phyloP scores from a whole-genome alignment of 2,888 invertebrate species.

The Heliconius hortense region DNA sequence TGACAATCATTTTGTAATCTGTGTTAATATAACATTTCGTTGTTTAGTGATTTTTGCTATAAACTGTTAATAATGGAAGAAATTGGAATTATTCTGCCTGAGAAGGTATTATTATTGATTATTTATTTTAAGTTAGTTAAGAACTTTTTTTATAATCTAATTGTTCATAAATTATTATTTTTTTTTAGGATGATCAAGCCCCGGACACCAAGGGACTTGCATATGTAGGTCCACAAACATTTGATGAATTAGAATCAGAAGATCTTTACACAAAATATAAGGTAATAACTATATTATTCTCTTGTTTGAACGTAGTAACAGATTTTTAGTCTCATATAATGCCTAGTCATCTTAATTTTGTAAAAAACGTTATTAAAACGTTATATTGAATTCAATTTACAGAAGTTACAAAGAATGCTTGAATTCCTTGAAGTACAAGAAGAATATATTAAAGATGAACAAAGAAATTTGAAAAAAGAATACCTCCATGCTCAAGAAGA shows the following conservation, averaged over 20 bases:
- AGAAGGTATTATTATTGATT: constrained; percentile 84
- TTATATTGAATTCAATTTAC: constrained; percentile 37
- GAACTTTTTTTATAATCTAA: neutral
- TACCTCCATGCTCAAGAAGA: constrained; percentile 99
- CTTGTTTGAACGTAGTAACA: neutral
- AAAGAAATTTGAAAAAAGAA: constrained; percentile 98
- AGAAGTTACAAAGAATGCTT: constrained; percentile 97
- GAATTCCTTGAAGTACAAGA: constrained; percentile 99
- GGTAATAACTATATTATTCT: constrained; percentile 72
- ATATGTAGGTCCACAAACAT: constrained; percentile 85
- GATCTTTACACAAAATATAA: constrained; percentile 98
- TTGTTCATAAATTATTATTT: neutral
- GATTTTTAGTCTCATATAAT: neutral
- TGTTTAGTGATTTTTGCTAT: constrained; percentile 23
- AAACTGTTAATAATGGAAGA: constrained; percentile 85
- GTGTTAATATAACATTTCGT: constrained; percentile 22
- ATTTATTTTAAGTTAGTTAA: too few species aligned
- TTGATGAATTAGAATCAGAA: constrained; percentile 93
- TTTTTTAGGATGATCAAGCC: constrained; percentile 83
- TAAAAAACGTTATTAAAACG: too few species aligned
- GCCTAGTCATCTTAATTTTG: neutral
- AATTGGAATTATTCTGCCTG: constrained; percentile 89
- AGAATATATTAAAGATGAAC: constrained; percentile 99
- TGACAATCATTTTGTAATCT: constrained; percentile 37
- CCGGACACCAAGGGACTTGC: constrained; percentile 84